phyloP scores from a whole-genome alignment of 2,888 invertebrate genomes.

The Zhengitettix transpicula region DNA sequence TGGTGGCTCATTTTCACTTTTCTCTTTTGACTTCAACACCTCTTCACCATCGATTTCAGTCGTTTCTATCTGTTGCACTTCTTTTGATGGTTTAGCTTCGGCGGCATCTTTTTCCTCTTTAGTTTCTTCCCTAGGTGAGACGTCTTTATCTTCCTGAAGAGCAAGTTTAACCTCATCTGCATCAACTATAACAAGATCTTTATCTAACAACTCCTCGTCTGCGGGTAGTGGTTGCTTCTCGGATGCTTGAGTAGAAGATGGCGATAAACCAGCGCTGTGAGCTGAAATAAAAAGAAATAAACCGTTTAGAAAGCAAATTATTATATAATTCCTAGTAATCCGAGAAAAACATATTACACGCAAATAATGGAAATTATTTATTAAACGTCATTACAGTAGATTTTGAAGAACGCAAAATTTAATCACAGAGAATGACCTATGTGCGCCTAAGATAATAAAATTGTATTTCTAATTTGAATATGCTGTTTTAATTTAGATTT shows the following conservation, averaged over 20 bases:
- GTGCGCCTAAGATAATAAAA: too few species aligned
- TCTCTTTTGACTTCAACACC: not conserved
- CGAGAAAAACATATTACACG: too few species aligned
- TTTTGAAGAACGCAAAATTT: too few species aligned
- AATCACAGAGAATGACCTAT: too few species aligned
- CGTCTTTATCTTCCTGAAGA: not conserved
- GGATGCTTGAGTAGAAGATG: constrained; percentile 12
- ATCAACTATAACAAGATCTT: not conserved
- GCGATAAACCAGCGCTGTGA: constrained; percentile 11
- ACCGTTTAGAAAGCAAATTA: too few species aligned
- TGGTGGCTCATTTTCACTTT: not conserved
- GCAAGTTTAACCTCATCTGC: not conserved
- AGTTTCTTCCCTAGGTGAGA: not conserved
- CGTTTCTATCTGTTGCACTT: not conserved
- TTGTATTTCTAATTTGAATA: too few species aligned
- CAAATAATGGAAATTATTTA: too few species aligned
- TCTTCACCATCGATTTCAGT: not conserved
- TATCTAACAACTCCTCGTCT: not conserved
- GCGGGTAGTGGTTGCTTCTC: constrained; percentile 8
- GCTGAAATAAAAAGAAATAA: constrained; percentile 6
- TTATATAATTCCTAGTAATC: too few species aligned
- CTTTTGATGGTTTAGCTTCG: not conserved
- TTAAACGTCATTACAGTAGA: too few species aligned
- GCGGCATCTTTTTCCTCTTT: not conserved
- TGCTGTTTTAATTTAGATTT: too few species aligned